Base-by-base conservation (phyloP, 2,888 invertebrate genomes). In the Spialia ferax region DNA sequence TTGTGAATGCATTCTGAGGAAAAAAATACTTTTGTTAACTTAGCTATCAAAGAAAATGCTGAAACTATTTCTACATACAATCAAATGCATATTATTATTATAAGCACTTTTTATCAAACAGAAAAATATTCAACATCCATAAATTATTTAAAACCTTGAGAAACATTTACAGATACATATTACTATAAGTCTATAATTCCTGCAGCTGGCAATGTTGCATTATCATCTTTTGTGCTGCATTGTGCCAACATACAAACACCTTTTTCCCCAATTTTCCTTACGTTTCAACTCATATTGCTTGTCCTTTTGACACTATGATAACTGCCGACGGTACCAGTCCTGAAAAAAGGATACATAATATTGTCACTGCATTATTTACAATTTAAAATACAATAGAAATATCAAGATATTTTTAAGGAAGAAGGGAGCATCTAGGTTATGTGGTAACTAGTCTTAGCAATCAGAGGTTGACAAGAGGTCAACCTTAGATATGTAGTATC, bases 281-380 rank as follows among this genome's bases (percentile, higher is more conserved):
- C 4, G 32, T 29, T 55, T 32, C 23, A 35, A 32, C 32, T 66
- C 66, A 66, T 18, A 54, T 54, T 4, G 54, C 60, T 22, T 59
- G 52, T 1, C 94, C 89, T 86, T 94, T 96, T 68, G 97, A 96
- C 50, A 98, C 96, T 78, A 97, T 97, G 60, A 98, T 92, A 42
- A 97, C 97, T 62, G 98, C 97, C 42, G 97, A 96, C 26, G 98
- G 98, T 59, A 97, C 97, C 80, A 98, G 89, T 82, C 97, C 97
- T 95, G 92, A 54, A 94, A 95, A 75, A 79, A 81, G 76, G 69
- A 52, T 55, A n/a, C 11, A 26, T n/a, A n/a, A 10, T 23, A 10
- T n/a, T 52, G 23, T 52, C 6, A 52, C n/a, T 23, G 0, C 4
- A 26, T 13, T 35, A 3, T 50, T 20, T 15, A 20, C 48, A 48